Evolutionary conservation across 2,797 vertebrate species (phyloP).

Genomic region (Chelmon rostratus): DNA sequence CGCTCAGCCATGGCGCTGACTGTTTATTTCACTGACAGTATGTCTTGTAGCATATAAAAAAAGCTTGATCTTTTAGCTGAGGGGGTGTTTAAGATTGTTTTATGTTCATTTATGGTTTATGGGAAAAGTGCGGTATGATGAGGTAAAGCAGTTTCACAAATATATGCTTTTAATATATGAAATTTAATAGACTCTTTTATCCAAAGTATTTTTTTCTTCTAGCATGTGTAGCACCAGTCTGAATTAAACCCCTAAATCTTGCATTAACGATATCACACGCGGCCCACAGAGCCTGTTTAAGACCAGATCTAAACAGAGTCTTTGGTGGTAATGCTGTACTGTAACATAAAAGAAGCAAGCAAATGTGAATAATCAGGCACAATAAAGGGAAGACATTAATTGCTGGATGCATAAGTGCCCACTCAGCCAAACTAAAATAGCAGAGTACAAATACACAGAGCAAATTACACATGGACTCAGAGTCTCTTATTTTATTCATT

Average conservation of each 20-base stretch:
- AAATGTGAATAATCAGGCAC: constrained; percentile 19
- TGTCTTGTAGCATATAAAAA: too few species aligned
- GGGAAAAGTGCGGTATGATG: neutral
- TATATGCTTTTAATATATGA: constrained; percentile 24
- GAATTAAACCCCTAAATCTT: constrained; percentile 25
- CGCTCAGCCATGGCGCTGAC: too few species aligned
- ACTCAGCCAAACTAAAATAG: constrained; percentile 23
- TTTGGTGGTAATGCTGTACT: neutral
- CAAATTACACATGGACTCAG: neutral
- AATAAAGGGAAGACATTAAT: constrained; percentile 28
- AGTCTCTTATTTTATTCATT: constrained; percentile 1
- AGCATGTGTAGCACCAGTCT: neutral
- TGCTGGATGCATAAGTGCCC: constrained; percentile 14
- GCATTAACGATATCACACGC: neutral
- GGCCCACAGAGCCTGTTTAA: neutral
- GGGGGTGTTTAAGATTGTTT: neutral
- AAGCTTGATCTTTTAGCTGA: too few species aligned
- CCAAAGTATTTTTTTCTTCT: neutral
- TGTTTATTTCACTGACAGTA: too few species aligned
- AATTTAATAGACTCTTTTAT: constrained; percentile 18
- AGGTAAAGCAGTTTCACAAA: neutral
- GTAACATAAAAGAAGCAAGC: constrained; percentile 6
- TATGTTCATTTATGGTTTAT: neutral
- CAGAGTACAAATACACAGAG: constrained; percentile 15
- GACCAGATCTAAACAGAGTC: neutral